Evolutionary conservation across 1,140 invertebrate species (phyloP).

Genomic region (Meloidogyne hapla): DNA sequence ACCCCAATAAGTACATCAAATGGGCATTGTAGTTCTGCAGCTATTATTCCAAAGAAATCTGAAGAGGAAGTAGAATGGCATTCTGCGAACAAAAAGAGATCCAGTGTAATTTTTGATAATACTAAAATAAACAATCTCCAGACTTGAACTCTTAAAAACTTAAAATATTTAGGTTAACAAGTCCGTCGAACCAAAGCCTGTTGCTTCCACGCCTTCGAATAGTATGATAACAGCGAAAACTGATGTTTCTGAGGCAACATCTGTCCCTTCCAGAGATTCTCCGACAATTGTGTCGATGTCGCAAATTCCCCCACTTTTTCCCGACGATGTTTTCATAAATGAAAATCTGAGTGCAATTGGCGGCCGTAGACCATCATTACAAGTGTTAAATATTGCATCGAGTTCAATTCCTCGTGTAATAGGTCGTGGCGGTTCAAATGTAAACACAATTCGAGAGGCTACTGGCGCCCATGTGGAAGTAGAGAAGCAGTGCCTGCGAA

Average conservation of each 20-base stretch:
- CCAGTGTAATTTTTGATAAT: constrained; percentile 40
- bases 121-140: too few relatives aligned
- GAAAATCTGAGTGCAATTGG: neutral
- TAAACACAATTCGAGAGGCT: constrained; percentile 62
- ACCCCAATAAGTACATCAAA: neutral
- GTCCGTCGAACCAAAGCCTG: neutral
- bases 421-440: constrained; percentile 49
- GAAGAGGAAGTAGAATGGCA: constrained; percentile 42
- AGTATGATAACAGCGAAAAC: neutral
- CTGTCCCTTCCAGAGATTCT: neutral
- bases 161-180: neutral
- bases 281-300: neutral
- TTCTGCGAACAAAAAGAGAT: constrained; percentile 32
- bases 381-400: constrained; percentile 19
- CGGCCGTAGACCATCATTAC: constrained; percentile 8
- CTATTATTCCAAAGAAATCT: constrained; percentile 9
- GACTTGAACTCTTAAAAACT: neutral
- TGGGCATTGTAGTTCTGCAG: neutral
- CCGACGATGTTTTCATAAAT: constrained; percentile 11
- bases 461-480: constrained; percentile 59
- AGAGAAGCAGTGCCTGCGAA: constrained; percentile 41
- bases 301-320: neutral
- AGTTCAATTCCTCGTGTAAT: constrained; percentile 42
- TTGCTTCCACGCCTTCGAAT: neutral
- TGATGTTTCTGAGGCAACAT: neutral